Base-by-base conservation (phyloP, 2,113 vertebrate genomes). In the Bubalus kerabau region DNA sequence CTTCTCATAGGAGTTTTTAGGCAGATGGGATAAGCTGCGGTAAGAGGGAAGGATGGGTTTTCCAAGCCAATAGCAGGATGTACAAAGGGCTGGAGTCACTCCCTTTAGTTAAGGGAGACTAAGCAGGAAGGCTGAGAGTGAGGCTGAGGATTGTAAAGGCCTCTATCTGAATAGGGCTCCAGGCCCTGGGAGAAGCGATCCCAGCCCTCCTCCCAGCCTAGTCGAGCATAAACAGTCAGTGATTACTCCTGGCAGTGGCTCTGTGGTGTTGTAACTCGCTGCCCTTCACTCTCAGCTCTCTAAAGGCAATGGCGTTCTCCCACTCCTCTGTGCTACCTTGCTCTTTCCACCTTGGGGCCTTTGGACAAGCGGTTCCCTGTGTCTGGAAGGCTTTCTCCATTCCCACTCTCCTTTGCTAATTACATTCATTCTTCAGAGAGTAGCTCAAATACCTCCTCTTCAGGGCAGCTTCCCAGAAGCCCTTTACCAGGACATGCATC, bases 211-310 rank as follows among this genome's bases (percentile, higher is more conserved):
- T 57, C 52, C 14, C 23, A 30, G 46, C 36, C 46, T 17, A 19
- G 17, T 32, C 1, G 6, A 50, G 71, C 48, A 48, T 36, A 57
- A 40, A 28, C 57, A 59, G 16, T 19, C 50, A 30, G 8, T 1
- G 13, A 5, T 40, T 26, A 3, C 4, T 5, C 26, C 10, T 8
- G 57, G 43, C 26, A 14, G 4, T 5, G 1, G 32, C 17, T 40
- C 78, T n/a, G 21, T 2, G 14, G 71, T 7, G 71, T 2, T 8
- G n/a, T 2, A 17, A 15, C 36, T 26, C 1, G 2, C 50, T 80
- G 13, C 43, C 48, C 76, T 48, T 90, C 36, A 6, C 1, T 24
- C 46, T 50, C 8, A 7, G 43, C 16, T 19, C 10, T 43, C 81
- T 52, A 21, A 46, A 13, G 24, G n/a, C 21, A 12, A 16, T 0